phyloP scores from a whole-genome alignment of 2,113 vertebrate genomes.

The Pelusios castaneus region DNA sequence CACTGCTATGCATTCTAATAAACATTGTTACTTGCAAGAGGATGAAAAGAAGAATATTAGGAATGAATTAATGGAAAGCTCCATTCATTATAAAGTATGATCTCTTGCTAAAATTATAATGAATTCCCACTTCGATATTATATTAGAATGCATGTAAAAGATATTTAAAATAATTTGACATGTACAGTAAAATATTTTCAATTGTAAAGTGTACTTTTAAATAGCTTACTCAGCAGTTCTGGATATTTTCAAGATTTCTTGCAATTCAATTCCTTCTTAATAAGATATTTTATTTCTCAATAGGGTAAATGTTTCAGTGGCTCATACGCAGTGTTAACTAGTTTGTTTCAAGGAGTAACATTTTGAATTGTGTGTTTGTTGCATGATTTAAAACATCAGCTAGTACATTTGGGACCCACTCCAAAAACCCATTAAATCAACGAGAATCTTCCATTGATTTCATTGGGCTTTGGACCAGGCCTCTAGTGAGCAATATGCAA shows the following conservation, averaged over 20 bases:
- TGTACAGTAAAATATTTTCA: background rate
- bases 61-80: constrained; percentile 2
- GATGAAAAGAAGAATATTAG: background rate
- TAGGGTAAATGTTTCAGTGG: background rate
- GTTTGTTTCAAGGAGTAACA: background rate
- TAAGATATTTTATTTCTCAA: background rate
- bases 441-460: background rate
- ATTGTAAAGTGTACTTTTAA: constrained; percentile 2
- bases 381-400: background rate
- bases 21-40: background rate
- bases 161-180: constrained; percentile 13
- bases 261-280: background rate
- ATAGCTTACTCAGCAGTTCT: constrained; percentile 21
- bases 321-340: background rate
- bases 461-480: background rate
- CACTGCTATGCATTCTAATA: background rate
- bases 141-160: background rate
- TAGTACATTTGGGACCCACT: background rate
- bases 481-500: background rate
- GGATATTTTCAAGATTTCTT: constrained; percentile 17
- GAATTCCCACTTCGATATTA: constrained; percentile 3
- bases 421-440: background rate
- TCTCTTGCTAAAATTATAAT: background rate
- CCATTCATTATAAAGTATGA: background rate
- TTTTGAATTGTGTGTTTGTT: background rate